Evolutionary conservation across 2,113 vertebrate genomes (phyloP).

Genomic region (Sclerurus mexicanus): DNA sequence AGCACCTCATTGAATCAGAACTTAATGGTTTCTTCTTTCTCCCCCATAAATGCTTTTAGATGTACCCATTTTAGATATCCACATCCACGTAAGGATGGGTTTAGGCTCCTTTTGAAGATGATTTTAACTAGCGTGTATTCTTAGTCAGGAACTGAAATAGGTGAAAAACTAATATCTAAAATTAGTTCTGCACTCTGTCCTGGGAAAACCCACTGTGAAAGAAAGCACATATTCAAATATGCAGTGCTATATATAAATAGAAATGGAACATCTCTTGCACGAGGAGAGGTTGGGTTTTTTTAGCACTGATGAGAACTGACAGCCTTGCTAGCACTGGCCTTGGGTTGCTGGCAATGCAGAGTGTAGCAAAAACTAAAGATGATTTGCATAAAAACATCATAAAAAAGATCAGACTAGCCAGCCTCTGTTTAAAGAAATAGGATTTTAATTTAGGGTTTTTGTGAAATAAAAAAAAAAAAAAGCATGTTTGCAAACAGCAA

Average conservation of each 20-base stretch:
- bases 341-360: not conserved
- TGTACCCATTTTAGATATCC: not conserved
- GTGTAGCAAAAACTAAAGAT: not conserved
- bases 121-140: not conserved
- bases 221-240: not conserved
- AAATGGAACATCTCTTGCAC: not conserved
- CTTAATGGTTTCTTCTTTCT: not conserved
- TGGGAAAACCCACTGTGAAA: not conserved
- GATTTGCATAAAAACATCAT: not conserved
- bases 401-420: not conserved
- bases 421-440: not conserved
- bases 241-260: not conserved
- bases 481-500: not conserved
- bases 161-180: not conserved
- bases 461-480: fast-evolving
- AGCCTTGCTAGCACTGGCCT: not conserved
- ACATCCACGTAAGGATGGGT: not conserved
- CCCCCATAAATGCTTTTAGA: not conserved
- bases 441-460: not conserved
- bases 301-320: not conserved
- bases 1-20: not conserved
- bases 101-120: not conserved
- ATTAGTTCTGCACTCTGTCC: not conserved
- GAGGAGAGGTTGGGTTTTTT: not conserved
- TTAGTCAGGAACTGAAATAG: not conserved